phyloP scores from a whole-genome alignment of 1,140 invertebrate species.

The Saxidomus purpurata region DNA sequence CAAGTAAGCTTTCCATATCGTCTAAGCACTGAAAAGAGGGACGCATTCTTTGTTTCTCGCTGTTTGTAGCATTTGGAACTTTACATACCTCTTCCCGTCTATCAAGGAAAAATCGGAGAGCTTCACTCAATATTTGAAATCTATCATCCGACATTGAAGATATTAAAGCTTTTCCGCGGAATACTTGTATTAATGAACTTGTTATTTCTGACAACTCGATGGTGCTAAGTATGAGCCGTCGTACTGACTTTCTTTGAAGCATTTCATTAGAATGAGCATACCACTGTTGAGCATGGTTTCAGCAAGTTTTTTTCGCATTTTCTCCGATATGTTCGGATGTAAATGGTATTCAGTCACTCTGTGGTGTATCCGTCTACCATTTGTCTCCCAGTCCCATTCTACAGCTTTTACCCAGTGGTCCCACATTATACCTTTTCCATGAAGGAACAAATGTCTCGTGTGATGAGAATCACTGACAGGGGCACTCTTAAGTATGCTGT shows the following conservation, averaged over 20 bases:
- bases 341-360: slow-evolving; percentile 65
- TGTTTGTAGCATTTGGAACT: not conserved
- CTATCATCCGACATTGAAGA: too few relatives aligned
- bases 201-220: too few relatives aligned
- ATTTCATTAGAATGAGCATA: slow-evolving; percentile 50
- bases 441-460: slow-evolving; percentile 26
- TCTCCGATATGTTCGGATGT: slow-evolving; percentile 9
- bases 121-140: too few relatives aligned
- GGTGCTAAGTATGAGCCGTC: too few relatives aligned
- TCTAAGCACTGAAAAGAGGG: slow-evolving; percentile 46
- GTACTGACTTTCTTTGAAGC: too few relatives aligned
- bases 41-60: slow-evolving; percentile 45
- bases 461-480: not conserved
- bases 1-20: slow-evolving; percentile 53
- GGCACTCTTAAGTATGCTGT: slow-evolving; percentile 53
- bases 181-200: too few relatives aligned
- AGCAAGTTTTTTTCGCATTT: slow-evolving; percentile 68
- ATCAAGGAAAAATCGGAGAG: slow-evolving; percentile 26
- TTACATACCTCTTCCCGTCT: slow-evolving; percentile 44
- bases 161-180: too few relatives aligned
- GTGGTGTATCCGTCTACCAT: slow-evolving; percentile 45
- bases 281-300: slow-evolving; percentile 62
- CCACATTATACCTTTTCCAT: slow-evolving; percentile 49
- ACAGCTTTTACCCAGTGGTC: slow-evolving; percentile 39
- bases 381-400: too few relatives aligned